Evolutionary conservation across 2,797 vertebrate genomes (phyloP).

Genomic region (Acanthurus tractus): DNA sequence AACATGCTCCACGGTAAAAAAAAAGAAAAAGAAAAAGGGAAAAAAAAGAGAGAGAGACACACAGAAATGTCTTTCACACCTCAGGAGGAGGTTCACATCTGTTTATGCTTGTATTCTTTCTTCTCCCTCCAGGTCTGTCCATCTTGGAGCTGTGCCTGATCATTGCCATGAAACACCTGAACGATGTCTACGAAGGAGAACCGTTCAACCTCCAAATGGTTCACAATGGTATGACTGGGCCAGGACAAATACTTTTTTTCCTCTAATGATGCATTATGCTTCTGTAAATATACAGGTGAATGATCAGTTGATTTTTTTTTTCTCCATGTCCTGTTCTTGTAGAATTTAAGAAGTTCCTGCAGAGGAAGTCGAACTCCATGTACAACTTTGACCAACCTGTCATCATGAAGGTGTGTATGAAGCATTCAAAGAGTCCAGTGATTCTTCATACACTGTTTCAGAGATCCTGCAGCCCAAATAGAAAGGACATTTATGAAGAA

Average conservation of each 20-base stretch:
- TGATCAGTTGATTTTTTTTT: neutral
- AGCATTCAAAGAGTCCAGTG: neutral
- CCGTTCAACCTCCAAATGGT: constrained; percentile 99
- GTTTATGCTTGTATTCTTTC: neutral
- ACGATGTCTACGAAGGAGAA: constrained; percentile 94
- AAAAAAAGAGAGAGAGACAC: no score
- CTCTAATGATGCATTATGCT: no score
- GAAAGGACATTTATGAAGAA: neutral
- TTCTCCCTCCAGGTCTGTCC: constrained; percentile 88
- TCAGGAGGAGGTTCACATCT: accelerated
- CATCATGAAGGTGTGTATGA: constrained; percentile 92
- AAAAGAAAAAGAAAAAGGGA: no score
- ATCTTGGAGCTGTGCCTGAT: constrained; percentile 96
- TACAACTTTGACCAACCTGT: constrained; percentile 96
- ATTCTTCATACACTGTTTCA: neutral
- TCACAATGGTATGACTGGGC: constrained; percentile 89
- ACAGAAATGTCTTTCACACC: no score
- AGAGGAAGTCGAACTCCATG: constrained; percentile 93
- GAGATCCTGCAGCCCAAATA: neutral
- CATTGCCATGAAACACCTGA: constrained; percentile 98
- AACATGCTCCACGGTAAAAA: constrained; percentile 94
- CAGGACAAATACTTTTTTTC: no score
- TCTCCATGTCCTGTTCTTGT: neutral
- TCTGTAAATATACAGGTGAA: neutral
- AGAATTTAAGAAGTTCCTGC: constrained; percentile 99